These are phyloP conservation scores for Dryoscopus gambensis DNA, from an alignment of 2,113 vertebrate genomes.

Conservation along the genomic window DNA sequence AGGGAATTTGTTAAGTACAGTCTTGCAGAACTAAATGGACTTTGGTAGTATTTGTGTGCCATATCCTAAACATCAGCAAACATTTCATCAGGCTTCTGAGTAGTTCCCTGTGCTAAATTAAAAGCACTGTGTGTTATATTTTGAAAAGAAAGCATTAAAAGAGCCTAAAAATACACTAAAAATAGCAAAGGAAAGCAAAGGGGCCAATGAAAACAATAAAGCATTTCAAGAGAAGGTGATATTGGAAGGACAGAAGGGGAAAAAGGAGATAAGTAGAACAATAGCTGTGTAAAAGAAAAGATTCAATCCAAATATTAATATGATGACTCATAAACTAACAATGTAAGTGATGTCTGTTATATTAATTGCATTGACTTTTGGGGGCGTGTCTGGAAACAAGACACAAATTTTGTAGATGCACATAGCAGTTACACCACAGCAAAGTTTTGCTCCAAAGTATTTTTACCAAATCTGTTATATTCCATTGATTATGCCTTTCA, in stretches of 20 bases:
- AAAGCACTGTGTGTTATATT: background rate
- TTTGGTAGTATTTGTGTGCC: background rate
- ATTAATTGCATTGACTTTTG: background rate
- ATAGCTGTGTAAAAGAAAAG: background rate
- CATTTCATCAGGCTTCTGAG: background rate
- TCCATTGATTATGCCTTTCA: background rate
- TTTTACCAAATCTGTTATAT: background rate
- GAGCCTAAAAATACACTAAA: background rate
- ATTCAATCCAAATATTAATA: background rate
- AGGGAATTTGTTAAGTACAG: background rate
- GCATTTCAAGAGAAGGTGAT: background rate
- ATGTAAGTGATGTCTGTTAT: background rate
- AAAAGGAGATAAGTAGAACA: background rate
- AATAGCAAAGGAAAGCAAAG: background rate
- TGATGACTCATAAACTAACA: background rate
- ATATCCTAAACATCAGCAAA: background rate
- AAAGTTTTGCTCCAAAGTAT: background rate
- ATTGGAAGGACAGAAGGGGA: background rate
- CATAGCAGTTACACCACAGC: background rate
- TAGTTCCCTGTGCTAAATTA: background rate
- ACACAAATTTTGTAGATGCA: background rate
- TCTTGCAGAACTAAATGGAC: conserved; percentile 16
- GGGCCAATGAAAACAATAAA: background rate
- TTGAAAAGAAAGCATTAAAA: background rate
- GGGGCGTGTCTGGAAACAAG: background rate